phyloP scores from a whole-genome alignment of 2,888 invertebrate genomes.

The Eucera pruinosa region DNA sequence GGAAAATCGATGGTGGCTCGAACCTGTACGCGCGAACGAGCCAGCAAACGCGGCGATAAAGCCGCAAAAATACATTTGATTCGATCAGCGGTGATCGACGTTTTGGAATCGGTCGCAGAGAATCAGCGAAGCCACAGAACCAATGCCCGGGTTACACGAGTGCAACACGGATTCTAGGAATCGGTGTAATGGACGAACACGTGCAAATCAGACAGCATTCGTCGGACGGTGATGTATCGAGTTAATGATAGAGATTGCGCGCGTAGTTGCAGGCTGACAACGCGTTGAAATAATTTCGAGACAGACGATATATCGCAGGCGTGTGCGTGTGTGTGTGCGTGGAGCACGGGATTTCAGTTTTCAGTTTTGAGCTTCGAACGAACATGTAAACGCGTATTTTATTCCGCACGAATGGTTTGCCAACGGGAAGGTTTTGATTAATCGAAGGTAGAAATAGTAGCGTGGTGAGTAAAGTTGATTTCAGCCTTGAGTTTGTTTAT shows the following conservation, averaged over 20 bases:
- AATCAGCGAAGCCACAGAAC: constrained; percentile 31
- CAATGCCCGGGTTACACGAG: constrained; percentile 2
- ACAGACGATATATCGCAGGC: neutral
- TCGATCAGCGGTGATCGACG: constrained; percentile 66
- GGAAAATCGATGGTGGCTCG: constrained; percentile 31
- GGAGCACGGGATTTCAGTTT: neutral
- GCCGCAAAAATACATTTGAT: constrained; percentile 63
- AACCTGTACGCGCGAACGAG: constrained; percentile 16
- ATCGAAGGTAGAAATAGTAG: neutral
- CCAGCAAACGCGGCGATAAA: constrained; percentile 43
- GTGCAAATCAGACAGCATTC: constrained; percentile 22
- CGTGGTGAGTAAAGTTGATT: neutral
- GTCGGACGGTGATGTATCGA: neutral
- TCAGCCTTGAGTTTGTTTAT: neutral
- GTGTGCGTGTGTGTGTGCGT: no score
- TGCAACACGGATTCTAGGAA: neutral
- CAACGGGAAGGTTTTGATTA: neutral
- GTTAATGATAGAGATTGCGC: constrained; percentile 25
- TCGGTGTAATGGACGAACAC: constrained; percentile 2
- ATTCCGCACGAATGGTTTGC: neutral
- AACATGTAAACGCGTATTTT: neutral
- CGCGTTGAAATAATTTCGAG: constrained; percentile 11
- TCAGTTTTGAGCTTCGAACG: neutral
- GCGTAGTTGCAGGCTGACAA: neutral
- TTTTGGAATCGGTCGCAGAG: constrained; percentile 49